These are phyloP conservation scores for Sycophila texana DNA, from an alignment of 2,888 invertebrate genomes.

Conservation along the genomic window DNA sequence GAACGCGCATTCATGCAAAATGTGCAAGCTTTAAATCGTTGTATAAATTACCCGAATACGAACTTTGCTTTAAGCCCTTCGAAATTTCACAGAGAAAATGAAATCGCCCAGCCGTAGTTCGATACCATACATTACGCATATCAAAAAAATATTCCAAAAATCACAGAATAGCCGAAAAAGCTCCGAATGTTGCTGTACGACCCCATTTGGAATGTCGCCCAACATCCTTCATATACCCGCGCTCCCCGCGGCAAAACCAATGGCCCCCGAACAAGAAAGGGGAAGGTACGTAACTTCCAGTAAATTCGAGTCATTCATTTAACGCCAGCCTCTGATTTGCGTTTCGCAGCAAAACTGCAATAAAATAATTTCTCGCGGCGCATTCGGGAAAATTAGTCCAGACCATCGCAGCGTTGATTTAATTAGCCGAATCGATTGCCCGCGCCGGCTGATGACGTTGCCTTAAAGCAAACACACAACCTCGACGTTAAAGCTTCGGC, in stretches of 20 bases:
- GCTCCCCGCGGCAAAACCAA: not conserved
- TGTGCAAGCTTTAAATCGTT: no score
- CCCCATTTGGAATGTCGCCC: no score
- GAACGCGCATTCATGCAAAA: no score
- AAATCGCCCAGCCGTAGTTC: no score
- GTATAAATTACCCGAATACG: no score
- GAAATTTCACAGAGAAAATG: no score
- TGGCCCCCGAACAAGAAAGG: not conserved
- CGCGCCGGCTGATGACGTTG: constrained; percentile 4
- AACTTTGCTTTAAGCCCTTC: no score
- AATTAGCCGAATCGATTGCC: constrained; percentile 8
- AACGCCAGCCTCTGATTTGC: constrained; percentile 11
- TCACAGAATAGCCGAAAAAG: no score
- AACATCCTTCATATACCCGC: no score
- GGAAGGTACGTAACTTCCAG: not conserved
- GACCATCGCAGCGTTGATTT: not conserved
- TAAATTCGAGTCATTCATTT: constrained; percentile 25
- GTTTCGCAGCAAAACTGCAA: not conserved
- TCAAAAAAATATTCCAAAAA: no score
- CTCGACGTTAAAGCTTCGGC: constrained; percentile 19
- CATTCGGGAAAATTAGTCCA: not conserved
- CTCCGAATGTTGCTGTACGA: no score
- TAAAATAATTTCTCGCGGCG: not conserved
- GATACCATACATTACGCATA: no score
- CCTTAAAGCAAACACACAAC: not conserved